These are phyloP conservation scores for Tylochromis polylepis DNA, from an alignment of 2,113 vertebrate species.

Conservation along the genomic window DNA sequence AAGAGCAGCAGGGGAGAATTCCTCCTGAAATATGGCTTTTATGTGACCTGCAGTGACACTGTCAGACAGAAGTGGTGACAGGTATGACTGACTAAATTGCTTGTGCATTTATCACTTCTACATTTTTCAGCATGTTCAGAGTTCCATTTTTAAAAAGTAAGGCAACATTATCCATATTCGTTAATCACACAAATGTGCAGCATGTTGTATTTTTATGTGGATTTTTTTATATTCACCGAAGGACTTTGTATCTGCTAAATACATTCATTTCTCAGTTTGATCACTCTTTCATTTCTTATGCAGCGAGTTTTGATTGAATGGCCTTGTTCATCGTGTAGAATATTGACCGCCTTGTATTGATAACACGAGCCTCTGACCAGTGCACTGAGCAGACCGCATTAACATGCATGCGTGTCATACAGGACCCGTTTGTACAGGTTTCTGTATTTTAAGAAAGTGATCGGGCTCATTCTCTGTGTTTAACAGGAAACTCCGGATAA, in stretches of 20 bases:
- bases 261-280: constrained; percentile 19
- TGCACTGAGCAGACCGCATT: background rate
- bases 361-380: background rate
- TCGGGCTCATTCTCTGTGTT: constrained; percentile 38
- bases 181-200: background rate
- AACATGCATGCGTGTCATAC: constrained; percentile 15
- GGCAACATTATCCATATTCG: background rate
- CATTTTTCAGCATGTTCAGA: background rate
- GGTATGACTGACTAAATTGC: background rate
- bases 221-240: background rate
- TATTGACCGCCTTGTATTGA: constrained; percentile 40
- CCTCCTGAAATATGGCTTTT: constrained; percentile 16
- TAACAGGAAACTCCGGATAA: constrained; percentile 47
- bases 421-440: constrained; percentile 39
- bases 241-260: background rate
- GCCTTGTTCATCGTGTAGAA: constrained; percentile 13
- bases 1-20: constrained; percentile 12
- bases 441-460: constrained; percentile 33
- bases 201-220: background rate
- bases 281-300: constrained; percentile 24
- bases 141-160: background rate
- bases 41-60: background rate
- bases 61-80: constrained; percentile 7
- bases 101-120: background rate
- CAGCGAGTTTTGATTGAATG: constrained; percentile 19